Evolutionary conservation across 2,888 invertebrate species (phyloP).

Genomic region (Plusia festucae): DNA sequence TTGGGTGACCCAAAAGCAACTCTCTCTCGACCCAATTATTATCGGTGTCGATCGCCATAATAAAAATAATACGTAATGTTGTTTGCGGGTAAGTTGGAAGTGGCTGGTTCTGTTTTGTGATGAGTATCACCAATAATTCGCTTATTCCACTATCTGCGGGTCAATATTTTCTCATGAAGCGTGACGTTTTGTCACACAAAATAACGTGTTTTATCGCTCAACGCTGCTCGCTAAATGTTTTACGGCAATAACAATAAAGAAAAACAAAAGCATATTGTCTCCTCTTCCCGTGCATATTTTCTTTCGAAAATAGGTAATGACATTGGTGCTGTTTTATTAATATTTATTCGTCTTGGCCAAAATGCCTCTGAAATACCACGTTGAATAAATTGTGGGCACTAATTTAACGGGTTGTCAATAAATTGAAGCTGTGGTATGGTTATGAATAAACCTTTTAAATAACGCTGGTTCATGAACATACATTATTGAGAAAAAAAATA

Average conservation of each 20-base stretch:
- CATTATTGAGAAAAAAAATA: no score
- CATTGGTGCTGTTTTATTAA: conserved; percentile 83
- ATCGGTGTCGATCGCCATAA: conserved; percentile 47
- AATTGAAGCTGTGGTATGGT: conserved; percentile 54
- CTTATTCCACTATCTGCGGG: conserved; percentile 87
- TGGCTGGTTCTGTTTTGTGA: conserved; percentile 72
- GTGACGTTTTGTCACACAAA: conserved; percentile 89
- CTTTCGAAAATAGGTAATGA: conserved; percentile 82
- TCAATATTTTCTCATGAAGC: conserved; percentile 89
- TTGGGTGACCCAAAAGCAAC: conserved; percentile 40
- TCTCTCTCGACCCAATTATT: conserved; percentile 46
- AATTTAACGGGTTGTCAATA: conserved; percentile 68
- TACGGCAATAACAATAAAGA: conserved; percentile 88
- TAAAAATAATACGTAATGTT: conserved; percentile 62
- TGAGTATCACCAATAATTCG: conserved; percentile 82
- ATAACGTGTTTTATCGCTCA: conserved; percentile 86
- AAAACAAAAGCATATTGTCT: conserved; percentile 88
- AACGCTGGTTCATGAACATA: neutral
- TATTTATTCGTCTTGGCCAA: conserved; percentile 82
- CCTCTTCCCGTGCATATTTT: conserved; percentile 79
- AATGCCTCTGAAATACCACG: conserved; percentile 71
- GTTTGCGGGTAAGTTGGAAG: conserved; percentile 43
- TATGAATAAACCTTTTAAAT: conserved; percentile 48
- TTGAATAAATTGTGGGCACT: conserved; percentile 74
- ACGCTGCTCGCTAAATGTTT: conserved; percentile 85